phyloP scores from a whole-genome alignment of 2,888 invertebrate genomes.

The Dicyrtoma fusca region DNA sequence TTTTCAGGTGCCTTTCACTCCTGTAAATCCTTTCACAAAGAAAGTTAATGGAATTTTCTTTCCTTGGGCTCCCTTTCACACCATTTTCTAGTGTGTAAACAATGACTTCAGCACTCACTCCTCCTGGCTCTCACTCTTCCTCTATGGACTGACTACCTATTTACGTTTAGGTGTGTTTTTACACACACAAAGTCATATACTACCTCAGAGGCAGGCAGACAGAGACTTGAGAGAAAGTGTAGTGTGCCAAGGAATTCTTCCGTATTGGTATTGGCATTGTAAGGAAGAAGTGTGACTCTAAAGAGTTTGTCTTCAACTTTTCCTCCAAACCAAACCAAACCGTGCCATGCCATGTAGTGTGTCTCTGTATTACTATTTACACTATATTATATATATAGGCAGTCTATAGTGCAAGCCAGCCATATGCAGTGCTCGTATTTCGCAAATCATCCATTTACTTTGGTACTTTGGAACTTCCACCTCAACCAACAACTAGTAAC shows the following conservation, averaged over 20 bases:
- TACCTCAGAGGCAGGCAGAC: background rate
- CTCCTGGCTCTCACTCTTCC: background rate
- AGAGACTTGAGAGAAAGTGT: background rate
- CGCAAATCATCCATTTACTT: constrained; percentile 46
- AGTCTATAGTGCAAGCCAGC: too few relatives aligned
- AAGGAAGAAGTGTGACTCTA: constrained; percentile 11
- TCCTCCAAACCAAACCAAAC: background rate
- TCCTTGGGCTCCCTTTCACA: constrained; percentile 50
- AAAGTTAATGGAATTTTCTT: constrained; percentile 57
- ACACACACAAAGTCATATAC: background rate
- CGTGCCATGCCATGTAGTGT: too few relatives aligned
- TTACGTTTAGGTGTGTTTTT: too few relatives aligned
- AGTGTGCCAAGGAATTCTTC: background rate
- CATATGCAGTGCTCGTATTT: constrained; percentile 18
- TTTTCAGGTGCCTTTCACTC: constrained; percentile 53
- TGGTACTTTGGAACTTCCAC: constrained; percentile 27
- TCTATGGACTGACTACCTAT: background rate
- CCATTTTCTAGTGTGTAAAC: constrained; percentile 52
- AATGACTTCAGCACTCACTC: constrained; percentile 44
- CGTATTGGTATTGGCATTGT: too few relatives aligned
- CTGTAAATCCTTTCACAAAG: constrained; percentile 56
- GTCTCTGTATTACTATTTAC: too few relatives aligned
- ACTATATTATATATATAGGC: too few relatives aligned
- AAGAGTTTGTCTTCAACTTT: constrained; percentile 21
- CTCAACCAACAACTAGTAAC: too few relatives aligned